These are phyloP conservation scores for Brachionus rubens DNA, from an alignment of 1,140 invertebrate species.

Conservation along the genomic window DNA sequence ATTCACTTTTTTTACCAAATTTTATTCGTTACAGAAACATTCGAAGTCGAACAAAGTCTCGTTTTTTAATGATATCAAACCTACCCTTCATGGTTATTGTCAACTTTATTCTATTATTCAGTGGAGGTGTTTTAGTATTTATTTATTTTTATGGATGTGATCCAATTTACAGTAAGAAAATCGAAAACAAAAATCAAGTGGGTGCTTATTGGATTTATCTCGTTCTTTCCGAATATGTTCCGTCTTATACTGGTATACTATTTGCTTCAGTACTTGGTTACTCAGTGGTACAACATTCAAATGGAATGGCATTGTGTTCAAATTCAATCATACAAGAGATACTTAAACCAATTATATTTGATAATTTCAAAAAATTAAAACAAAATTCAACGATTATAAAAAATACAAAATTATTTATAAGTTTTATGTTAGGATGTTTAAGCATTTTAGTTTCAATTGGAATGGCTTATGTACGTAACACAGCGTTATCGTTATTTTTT, in stretches of 20 bases:
- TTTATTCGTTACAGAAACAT: conserved; percentile 21
- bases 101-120: not conserved
- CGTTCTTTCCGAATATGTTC: not conserved
- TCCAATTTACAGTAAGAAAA: not conserved
- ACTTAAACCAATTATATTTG: not conserved
- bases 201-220: not conserved
- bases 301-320: not conserved
- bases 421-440: not conserved
- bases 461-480: not conserved
- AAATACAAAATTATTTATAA: not conserved
- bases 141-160: conserved; percentile 35
- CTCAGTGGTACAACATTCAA: conserved; percentile 19
- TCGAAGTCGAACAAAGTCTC: not conserved
- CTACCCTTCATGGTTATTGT: not conserved
- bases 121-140: not conserved
- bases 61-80: conserved; percentile 12
- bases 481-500: not conserved
- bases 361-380: not conserved
- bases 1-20: conserved; percentile 5
- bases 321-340: not conserved
- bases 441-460: not conserved
- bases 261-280: conserved; percentile 7
- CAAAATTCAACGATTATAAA: not conserved
- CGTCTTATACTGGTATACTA: conserved; percentile 4
- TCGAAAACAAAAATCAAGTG: conserved; percentile 10